These are phyloP conservation scores for Trachelus iudaicus DNA, from an alignment of 2,888 invertebrate species.

Conservation along the genomic window DNA sequence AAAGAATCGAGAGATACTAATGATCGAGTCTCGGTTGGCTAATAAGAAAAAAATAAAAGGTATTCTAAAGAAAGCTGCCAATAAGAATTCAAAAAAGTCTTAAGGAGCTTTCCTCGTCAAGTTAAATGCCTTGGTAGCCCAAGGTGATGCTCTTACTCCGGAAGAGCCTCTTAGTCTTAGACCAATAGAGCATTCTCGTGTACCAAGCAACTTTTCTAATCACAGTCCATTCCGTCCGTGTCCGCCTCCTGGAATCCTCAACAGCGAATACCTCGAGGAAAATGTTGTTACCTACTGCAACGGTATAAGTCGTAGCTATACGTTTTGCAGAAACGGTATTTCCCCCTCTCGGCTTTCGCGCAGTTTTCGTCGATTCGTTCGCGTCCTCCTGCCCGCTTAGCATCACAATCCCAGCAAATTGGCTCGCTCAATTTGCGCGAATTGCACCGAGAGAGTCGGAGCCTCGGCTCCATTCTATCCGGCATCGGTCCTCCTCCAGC, in stretches of 20 bases:
- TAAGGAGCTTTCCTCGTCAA: not conserved
- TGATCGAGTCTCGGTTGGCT: not conserved
- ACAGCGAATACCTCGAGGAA: not conserved
- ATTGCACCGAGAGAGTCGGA: slow-evolving; percentile 30
- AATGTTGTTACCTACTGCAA: not conserved
- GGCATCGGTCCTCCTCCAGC: not conserved
- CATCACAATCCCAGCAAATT: slow-evolving; percentile 58
- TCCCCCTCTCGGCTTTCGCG: not conserved
- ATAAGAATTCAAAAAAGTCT: not conserved
- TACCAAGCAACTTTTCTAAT: not conserved
- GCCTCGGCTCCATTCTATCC: not conserved
- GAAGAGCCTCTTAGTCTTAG: not conserved
- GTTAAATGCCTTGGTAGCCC: not conserved
- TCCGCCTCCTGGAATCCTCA: not conserved
- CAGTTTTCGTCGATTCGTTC: not conserved
- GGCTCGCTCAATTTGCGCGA: slow-evolving; percentile 53
- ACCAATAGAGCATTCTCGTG: not conserved
- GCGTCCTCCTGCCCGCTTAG: slow-evolving; percentile 37
- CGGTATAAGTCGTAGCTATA: not conserved
- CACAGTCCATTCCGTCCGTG: not conserved
- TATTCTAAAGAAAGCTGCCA: not conserved
- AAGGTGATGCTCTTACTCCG: not conserved
- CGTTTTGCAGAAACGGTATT: not conserved
- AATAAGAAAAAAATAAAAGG: not conserved
- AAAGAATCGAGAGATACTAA: not conserved